Evolutionary conservation across 2,797 vertebrate genomes (phyloP).

Genomic region (Coregonus suidteri): DNA sequence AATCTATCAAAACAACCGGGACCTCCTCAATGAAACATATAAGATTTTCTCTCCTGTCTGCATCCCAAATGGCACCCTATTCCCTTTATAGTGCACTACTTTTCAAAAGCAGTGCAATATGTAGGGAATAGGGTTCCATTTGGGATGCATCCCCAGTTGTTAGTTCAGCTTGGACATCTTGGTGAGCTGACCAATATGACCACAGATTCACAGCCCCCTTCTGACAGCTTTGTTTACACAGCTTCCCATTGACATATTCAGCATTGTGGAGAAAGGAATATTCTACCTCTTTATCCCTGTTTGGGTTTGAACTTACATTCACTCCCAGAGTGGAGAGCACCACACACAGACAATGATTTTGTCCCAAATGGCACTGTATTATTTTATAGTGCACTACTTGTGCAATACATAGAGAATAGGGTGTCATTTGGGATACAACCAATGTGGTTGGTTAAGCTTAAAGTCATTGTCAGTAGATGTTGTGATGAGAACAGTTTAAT

Average conservation of each 20-base stretch:
- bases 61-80: neutral
- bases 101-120: neutral
- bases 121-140: neutral
- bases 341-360: neutral
- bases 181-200: conserved; percentile 24
- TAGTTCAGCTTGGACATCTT: conserved; percentile 46
- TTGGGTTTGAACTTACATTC: neutral
- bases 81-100: neutral
- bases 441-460: neutral
- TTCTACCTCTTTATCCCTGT: neutral
- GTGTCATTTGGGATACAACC: too few relatives aligned
- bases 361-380: too few relatives aligned
- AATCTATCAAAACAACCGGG: conserved; percentile 34
- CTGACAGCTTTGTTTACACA: conserved; percentile 48
- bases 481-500: neutral
- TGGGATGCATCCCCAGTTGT: neutral
- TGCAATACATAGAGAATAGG: too few relatives aligned
- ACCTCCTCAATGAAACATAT: conserved; percentile 38
- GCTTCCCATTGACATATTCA: conserved; percentile 37
- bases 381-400: too few relatives aligned
- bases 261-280: neutral
- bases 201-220: conserved; percentile 7
- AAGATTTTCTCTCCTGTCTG: neutral
- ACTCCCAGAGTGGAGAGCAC: neutral
- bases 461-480: neutral